A percentile compares a stretch with the other conserved stretches of the same genome.
Conservation (phyloP, 2,113 vertebrate genomes). For the Bettongia penicillata region DNA sequence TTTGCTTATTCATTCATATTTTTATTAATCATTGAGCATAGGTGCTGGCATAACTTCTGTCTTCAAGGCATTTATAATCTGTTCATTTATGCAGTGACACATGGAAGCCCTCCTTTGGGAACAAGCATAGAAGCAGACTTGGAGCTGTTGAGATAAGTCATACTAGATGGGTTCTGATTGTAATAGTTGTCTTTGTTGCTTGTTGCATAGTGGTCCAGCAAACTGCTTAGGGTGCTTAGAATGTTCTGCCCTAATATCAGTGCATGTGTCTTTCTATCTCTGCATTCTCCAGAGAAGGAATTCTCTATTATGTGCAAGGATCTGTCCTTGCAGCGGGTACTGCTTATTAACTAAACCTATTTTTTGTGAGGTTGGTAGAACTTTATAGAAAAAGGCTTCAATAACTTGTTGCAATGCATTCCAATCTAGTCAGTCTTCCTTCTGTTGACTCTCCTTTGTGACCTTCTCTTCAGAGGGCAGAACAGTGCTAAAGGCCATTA, state of each 20-base stretch:
- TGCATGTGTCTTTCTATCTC: background rate
- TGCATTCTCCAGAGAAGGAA: background rate
- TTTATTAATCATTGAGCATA: background rate
- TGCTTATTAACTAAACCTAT: background rate
- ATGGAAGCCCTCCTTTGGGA: background rate
- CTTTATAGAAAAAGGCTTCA: background rate
- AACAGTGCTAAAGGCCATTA: background rate
- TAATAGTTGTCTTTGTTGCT: background rate
- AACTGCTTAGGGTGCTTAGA: background rate
- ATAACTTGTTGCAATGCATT: background rate
- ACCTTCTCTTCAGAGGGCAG: background rate
- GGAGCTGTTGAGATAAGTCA: background rate
- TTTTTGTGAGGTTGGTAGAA: background rate
- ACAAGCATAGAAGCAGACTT: background rate
- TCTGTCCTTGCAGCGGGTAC: background rate
- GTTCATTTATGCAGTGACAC: background rate
- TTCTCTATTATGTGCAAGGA: background rate
- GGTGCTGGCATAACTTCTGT: too few relatives aligned
- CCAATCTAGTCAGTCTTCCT: background rate
- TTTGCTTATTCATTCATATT: background rate
- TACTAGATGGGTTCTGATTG: background rate
- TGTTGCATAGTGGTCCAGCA: background rate
- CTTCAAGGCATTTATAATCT: too few relatives aligned
- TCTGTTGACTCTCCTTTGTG: background rate
- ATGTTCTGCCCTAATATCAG: background rate